Evolutionary conservation across 2,113 vertebrate genomes (phyloP), one percentile per base, ranked within the genome.

Genomic region (Tor tambroides): DNA sequence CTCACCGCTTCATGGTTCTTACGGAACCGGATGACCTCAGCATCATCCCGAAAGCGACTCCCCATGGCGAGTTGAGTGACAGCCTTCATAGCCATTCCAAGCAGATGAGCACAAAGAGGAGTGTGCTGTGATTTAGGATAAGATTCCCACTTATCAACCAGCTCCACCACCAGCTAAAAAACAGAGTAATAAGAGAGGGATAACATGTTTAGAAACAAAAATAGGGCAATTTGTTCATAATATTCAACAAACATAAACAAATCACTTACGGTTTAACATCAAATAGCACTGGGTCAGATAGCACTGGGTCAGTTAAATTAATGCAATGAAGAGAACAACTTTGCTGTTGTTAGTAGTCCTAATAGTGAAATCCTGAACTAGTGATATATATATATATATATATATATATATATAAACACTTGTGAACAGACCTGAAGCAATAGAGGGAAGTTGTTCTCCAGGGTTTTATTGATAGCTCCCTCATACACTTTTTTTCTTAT

Each of bases 71-170:
- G 93, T 90, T 96, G 97, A 0, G 97, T 98, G 92, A 98, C 96
- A 15, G 95, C 94, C 93, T 99, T 99, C 96, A 98, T 96, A 88
- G 97, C 95, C 93, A 98, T 95, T n/a, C 97, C 97, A 85, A 99
- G 94, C 91, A 97, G 95, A 90, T 99, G 98, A 85, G 97, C 96
- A 89, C 96, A 96, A 63, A 99, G 95, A 0, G 98, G 97, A 1
- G 96, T 95, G 17, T 99, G 98, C 81, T 99, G 98, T 54, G 92
- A 93, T 72, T 96, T 95, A 0, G 98, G 97, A 86, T 96, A 96
- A 0, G 96, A 96, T 26, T 92, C 93, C 97, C 98, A 99, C 91
- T 97, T 99, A 77, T 90, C 94, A 75, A 98, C 92, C 81, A 99
- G 90, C 93, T 98, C 97, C 89, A 98, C 97, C 59, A 96, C 97